These are phyloP conservation scores for Moxostoma hubbsi DNA, from an alignment of 2,797 vertebrate species.

Conservation along the genomic window DNA sequence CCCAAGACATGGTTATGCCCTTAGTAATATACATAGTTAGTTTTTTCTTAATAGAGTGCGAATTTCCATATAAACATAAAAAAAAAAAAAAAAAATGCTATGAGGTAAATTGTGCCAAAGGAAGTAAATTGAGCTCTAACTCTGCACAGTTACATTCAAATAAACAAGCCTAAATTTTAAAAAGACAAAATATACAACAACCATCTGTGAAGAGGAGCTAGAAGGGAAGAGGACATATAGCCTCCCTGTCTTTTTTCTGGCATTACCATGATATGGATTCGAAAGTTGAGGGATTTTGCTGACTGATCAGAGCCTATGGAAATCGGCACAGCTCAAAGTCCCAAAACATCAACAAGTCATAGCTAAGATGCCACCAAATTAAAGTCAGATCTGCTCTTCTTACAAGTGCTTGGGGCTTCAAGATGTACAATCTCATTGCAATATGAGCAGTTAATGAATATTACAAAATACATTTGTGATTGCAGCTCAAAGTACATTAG, in stretches of 20 bases:
- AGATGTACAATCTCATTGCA: neutral
- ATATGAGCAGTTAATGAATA: neutral
- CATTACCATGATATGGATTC: slow-evolving; percentile 15
- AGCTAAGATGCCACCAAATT: slow-evolving; percentile 3
- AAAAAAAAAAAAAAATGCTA: neutral
- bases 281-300: slow-evolving; percentile 26
- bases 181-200: neutral
- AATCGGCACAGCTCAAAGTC: neutral
- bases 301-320: slow-evolving; percentile 34
- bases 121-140: neutral
- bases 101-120: neutral
- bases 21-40: too few relatives aligned
- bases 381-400: neutral
- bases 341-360: neutral
- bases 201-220: slow-evolving; percentile 22
- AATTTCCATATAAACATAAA: slow-evolving; percentile 6
- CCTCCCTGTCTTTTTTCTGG: neutral
- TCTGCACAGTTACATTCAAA: slow-evolving; percentile 9
- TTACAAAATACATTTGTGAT: neutral
- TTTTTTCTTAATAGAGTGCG: neutral
- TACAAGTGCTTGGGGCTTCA: neutral
- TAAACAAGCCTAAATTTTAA: neutral
- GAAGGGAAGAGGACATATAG: neutral
- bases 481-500: neutral
- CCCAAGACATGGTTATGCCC: too few relatives aligned